These are phyloP conservation scores for Tigriopus japonicus DNA, from an alignment of 1,140 invertebrate species.

Conservation along the genomic window DNA sequence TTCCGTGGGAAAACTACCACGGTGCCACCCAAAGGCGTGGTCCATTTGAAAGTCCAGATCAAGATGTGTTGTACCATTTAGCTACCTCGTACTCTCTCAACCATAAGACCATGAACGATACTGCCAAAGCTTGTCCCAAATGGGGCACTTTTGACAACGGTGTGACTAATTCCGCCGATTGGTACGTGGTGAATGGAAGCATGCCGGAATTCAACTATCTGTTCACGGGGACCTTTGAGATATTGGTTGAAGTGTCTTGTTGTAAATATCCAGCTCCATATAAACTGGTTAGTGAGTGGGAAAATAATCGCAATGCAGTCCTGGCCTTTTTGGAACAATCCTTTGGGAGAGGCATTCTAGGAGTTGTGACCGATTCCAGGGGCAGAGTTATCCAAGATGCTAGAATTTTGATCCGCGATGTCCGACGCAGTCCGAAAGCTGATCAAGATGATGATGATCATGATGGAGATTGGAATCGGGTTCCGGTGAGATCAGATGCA, in stretches of 20 bases:
- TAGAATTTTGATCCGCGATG: too few species aligned
- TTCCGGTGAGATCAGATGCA: too few species aligned
- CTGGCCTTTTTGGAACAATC: not conserved
- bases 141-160: constrained; percentile 55
- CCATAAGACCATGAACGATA: constrained; percentile 52
- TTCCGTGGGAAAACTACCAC: constrained; percentile 35
- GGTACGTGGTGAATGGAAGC: constrained; percentile 59
- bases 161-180: constrained; percentile 67
- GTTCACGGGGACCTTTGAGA: constrained; percentile 67
- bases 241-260: constrained; percentile 67
- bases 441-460: too few species aligned
- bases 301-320: not conserved
- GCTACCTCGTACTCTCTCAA: constrained; percentile 57
- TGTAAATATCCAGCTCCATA: constrained; percentile 46
- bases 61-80: constrained; percentile 45
- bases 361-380: not conserved
- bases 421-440: too few species aligned
- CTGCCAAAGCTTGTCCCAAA: constrained; percentile 36
- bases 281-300: not conserved
- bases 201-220: constrained; percentile 85
- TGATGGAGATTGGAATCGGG: too few species aligned
- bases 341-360: not conserved
- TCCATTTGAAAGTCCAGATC: constrained; percentile 17
- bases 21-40: constrained; percentile 15
- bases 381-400: too few species aligned